Evolutionary conservation across 2,888 invertebrate genomes (phyloP), one percentile per base, ranked within the genome.

Genomic region (Meteorus cinctellus): DNA sequence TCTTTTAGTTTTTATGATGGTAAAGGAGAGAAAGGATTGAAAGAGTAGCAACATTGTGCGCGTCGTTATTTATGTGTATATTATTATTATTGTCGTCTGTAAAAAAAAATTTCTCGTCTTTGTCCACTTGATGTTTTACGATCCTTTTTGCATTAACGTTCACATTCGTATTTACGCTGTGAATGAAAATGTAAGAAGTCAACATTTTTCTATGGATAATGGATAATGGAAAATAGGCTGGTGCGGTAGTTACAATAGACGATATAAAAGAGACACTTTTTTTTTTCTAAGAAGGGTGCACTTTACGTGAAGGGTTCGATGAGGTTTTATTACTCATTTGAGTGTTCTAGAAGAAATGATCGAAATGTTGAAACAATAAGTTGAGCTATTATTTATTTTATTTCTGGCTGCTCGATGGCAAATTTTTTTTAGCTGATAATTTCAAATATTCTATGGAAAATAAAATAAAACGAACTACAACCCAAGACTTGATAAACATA

Each of bases 61-160:
- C 19, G 27, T 27, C 19, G 27, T 60, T 60, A 60, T 60, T 27
- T 27, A 60, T 27, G 24, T 55, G 24, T 19, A n/a, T 48, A 48
- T n/a, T n/a, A n/a, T 48, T 16, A 14, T 45, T 45, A 5, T n/a
- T 48, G 48, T 41, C 41, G 41, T 41, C 41, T 62, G 62, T 31
- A n/a, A 27, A 10, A 45, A 6, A 16, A 60, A 45, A 67, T 67
- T 67, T 34, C 65, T 66, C 45, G 41, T 66, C 73, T 59, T 67
- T 48, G 36, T 73, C 14, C 16, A 66, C 34, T 48, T n/a, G 4
- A n/a, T 48, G 4, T 67, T 73, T 60, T 45, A 59, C 48, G 59
- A 73, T 24, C 34, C 34, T 34, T 66, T 41, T 66, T 65, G 73
- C 19, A 19, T 59, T 19, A 45, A 68, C 51, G 8, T 4, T n/a